phyloP scores from a whole-genome alignment of 1,140 invertebrate species.

The Drosophila malerkotliana region DNA sequence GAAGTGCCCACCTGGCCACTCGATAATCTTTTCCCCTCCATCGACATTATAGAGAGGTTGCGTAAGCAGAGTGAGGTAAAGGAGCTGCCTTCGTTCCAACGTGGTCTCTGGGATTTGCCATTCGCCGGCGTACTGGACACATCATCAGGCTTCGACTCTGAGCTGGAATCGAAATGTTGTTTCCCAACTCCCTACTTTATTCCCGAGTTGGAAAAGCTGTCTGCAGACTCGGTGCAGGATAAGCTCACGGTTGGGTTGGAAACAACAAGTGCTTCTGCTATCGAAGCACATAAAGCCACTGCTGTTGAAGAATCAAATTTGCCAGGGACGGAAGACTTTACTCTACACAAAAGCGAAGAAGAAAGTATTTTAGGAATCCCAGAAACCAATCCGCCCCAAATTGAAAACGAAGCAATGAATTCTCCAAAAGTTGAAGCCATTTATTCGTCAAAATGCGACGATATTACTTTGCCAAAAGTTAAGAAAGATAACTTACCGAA shows the following conservation, averaged over 20 bases:
- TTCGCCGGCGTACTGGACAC: not conserved
- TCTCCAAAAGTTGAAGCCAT: not conserved
- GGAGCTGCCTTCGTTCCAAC: conserved; percentile 22
- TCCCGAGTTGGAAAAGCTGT: conserved; percentile 21
- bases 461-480: not conserved
- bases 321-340: not conserved
- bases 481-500: not conserved
- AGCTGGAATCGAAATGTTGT: not conserved
- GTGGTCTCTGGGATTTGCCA: not conserved
- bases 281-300: not conserved
- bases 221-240: not conserved
- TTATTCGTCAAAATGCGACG: not conserved
- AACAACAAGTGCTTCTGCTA: not conserved
- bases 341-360: not conserved
- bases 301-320: not conserved
- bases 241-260: not conserved
- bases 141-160: not conserved
- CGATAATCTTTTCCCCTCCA: not conserved
- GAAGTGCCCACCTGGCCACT: conserved; percentile 13
- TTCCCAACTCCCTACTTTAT: conserved; percentile 16
- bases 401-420: not conserved
- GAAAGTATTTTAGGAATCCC: not conserved
- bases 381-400: not conserved
- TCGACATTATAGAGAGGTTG: conserved; percentile 7
- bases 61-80: conserved; percentile 2